Conservation (phyloP, 2,797 vertebrate genomes). For the Cichlasoma orientale region DNA sequence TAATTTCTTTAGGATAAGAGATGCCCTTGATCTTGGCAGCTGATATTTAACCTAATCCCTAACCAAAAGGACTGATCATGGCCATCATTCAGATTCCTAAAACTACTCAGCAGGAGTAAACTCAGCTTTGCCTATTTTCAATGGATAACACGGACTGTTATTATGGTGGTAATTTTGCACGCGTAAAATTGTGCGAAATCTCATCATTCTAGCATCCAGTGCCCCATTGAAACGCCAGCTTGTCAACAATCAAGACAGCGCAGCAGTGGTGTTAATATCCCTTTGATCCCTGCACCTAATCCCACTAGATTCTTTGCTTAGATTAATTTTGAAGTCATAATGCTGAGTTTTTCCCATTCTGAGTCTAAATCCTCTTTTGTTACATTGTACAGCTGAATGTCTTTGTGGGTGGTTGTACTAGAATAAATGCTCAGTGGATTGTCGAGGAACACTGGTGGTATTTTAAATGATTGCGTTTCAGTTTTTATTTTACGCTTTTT, state of each 20-base stretch:
- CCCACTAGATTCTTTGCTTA: conserved; percentile 70
- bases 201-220: conserved; percentile 16
- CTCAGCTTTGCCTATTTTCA: conserved; percentile 4
- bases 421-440: conserved; percentile 42
- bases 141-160: conserved; percentile 23
- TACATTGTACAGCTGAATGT: conserved; percentile 70
- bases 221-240: conserved; percentile 41
- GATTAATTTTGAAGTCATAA: conserved; percentile 80
- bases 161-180: conserved; percentile 26
- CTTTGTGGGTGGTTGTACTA: conserved; percentile 59
- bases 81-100: conserved; percentile 16
- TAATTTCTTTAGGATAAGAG: conserved; percentile 37
- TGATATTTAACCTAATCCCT: conserved; percentile 67
- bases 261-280: conserved; percentile 72
- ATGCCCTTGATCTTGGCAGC: conserved; percentile 61
- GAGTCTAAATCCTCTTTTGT: conserved; percentile 77
- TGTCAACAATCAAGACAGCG: conserved; percentile 55
- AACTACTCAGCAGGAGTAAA: conserved; percentile 31
- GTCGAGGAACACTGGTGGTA: conserved; percentile 17
- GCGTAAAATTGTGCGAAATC: conserved; percentile 4
- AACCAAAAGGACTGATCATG: conserved; percentile 35
- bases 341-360: conserved; percentile 54
- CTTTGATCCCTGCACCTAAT: conserved; percentile 78
- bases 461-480: conserved; percentile 66
- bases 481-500: conserved; percentile 35